Evolutionary conservation across 2,113 vertebrate genomes (phyloP).

Genomic region (Catharus minimus): DNA sequence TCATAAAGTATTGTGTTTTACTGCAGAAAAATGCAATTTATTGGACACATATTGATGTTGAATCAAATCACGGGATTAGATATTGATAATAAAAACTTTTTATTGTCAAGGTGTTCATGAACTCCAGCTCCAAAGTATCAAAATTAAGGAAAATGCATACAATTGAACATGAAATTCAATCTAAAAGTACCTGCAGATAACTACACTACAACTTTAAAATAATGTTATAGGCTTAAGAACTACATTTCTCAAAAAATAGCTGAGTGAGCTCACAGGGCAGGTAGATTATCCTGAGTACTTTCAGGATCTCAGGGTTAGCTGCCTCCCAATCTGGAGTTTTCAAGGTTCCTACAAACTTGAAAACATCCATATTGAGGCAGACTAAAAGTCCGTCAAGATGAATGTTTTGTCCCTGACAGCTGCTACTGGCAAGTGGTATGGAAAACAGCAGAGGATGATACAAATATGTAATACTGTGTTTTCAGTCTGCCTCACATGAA

Average conservation of each 20-base stretch:
- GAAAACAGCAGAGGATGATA: background rate
- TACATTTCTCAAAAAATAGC: background rate
- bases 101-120: background rate
- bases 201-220: background rate
- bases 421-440: background rate
- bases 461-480: background rate
- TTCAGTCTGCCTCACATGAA: background rate
- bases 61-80: background rate
- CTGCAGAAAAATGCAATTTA: background rate
- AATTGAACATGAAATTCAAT: background rate
- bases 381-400: background rate
- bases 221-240: background rate
- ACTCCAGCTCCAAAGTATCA: background rate
- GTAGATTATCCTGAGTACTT: background rate
- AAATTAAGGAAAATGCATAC: background rate
- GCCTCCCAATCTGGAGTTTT: background rate
- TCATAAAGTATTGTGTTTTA: background rate
- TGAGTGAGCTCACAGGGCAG: background rate
- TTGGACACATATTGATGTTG: accelerated
- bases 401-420: background rate
- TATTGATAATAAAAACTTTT: background rate
- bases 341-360: background rate
- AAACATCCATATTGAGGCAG: background rate
- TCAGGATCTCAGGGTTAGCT: background rate
- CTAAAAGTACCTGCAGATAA: background rate